These are phyloP conservation scores for Gortyna flavago DNA, from an alignment of 2,888 invertebrate species.

Conservation along the genomic window DNA sequence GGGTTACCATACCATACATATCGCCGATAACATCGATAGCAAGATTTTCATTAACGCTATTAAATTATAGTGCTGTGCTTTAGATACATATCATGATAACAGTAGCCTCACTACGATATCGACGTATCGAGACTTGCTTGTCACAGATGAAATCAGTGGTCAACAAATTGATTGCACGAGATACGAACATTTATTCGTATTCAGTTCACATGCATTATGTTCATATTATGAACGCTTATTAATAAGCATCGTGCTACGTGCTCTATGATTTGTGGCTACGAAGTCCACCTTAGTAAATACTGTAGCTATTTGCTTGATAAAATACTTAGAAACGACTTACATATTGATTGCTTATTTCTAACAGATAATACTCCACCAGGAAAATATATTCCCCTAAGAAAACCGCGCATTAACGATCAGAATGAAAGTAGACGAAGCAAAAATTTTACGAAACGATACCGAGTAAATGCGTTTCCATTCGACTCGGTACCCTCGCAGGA, in stretches of 20 bases:
- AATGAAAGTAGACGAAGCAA: conserved; percentile 22
- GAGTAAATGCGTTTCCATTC: conserved; percentile 41
- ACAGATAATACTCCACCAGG: conserved; percentile 19
- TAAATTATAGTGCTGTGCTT: conserved; percentile 45
- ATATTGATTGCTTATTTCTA: conserved; percentile 15
- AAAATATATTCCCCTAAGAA: conserved; percentile 34
- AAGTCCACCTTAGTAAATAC: conserved; percentile 26
- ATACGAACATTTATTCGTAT: conserved; percentile 60
- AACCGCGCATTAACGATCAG: conserved; percentile 21
- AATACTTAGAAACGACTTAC: background rate
- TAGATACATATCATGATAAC: conserved; percentile 37
- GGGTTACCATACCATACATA: background rate
- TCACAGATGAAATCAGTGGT: conserved; percentile 35
- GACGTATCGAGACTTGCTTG: conserved; percentile 28
- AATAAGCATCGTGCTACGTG: conserved; percentile 35
- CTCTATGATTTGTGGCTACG: conserved; percentile 32
- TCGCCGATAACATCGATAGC: conserved; percentile 21
- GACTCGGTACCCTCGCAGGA: conserved; percentile 18
- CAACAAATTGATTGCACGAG: conserved; percentile 53
- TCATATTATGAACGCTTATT: conserved; percentile 58
- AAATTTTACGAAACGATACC: conserved; percentile 23
- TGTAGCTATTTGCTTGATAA: conserved; percentile 7
- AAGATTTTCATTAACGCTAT: conserved; percentile 37
- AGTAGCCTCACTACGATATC: conserved; percentile 22
- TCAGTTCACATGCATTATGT: conserved; percentile 63